These are phyloP conservation scores for Trissonchulus latispiculum DNA, from an alignment of 2,888 invertebrate genomes.

Conservation along the genomic window DNA sequence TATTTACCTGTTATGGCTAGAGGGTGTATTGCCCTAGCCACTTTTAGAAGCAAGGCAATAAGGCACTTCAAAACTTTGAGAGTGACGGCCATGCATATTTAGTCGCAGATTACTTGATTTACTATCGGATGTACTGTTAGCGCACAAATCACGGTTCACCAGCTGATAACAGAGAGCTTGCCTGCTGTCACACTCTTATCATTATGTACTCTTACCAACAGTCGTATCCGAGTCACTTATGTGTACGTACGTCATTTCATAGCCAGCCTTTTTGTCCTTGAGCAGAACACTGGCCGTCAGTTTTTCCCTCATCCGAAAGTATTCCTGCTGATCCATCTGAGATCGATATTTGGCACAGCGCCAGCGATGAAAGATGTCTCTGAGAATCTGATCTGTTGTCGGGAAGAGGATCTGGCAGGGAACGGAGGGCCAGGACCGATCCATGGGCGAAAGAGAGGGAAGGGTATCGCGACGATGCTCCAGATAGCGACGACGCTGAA, in stretches of 20 bases:
- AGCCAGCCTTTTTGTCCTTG: constrained; percentile 16
- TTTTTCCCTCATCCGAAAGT: constrained; percentile 17
- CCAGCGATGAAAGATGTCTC: not conserved
- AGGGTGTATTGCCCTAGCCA: no score
- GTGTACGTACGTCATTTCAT: constrained; percentile 2
- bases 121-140: no score
- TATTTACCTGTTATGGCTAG: no score
- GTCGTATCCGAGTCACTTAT: no score
- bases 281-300: constrained; percentile 4
- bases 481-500: not conserved
- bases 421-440: not conserved
- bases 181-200: no score
- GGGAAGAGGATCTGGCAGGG: not conserved
- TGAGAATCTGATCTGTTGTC: not conserved
- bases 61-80: no score
- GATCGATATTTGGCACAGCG: not conserved
- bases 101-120: no score
- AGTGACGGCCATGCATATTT: no score
- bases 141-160: no score
- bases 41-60: no score
- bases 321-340: constrained; percentile 11
- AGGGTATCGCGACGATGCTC: not conserved
- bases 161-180: no score
- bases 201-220: no score
- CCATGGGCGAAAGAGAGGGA: not conserved